These are phyloP conservation scores for Drosophila imparisetae DNA, from an alignment of 2,888 invertebrate genomes.

Conservation along the genomic window DNA sequence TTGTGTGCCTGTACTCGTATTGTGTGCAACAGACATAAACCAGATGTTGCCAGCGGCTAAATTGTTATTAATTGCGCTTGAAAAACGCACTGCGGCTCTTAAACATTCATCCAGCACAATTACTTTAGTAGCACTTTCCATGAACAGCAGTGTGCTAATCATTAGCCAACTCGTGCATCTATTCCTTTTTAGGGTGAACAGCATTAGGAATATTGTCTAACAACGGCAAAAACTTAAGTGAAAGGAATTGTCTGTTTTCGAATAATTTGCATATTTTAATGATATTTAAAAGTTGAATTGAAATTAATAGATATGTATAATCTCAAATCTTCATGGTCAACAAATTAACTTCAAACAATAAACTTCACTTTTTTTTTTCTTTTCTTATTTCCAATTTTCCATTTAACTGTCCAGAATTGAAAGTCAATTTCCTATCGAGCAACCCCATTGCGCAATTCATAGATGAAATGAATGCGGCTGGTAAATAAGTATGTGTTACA, in stretches of 20 bases:
- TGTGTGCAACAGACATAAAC: constrained; percentile 6
- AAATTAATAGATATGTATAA: no score
- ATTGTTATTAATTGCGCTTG: constrained; percentile 58
- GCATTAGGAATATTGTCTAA: constrained; percentile 1
- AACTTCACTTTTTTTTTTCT: background rate
- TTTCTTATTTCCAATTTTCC: background rate
- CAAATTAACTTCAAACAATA: background rate
- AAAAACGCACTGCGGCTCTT: constrained; percentile 14
- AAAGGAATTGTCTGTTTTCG: background rate
- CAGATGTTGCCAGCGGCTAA: constrained; percentile 43
- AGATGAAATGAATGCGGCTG: constrained; percentile 52
- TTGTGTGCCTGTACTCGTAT: background rate
- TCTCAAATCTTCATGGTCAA: background rate
- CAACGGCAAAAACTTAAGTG: constrained; percentile 16
- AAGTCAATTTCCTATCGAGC: constrained; percentile 6
- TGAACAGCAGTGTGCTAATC: constrained; percentile 3
- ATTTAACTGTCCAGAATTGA: background rate
- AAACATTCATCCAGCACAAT: constrained; percentile 12
- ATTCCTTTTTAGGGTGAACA: constrained; percentile 11
- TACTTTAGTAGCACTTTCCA: background rate
- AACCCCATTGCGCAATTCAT: background rate
- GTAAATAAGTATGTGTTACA: constrained; percentile 57
- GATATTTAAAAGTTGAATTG: background rate
- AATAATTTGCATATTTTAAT: background rate
- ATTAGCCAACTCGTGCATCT: constrained; percentile 15